Conservation (phyloP, 2,888 invertebrate species). For the Drosophila maculinotata region DNA sequence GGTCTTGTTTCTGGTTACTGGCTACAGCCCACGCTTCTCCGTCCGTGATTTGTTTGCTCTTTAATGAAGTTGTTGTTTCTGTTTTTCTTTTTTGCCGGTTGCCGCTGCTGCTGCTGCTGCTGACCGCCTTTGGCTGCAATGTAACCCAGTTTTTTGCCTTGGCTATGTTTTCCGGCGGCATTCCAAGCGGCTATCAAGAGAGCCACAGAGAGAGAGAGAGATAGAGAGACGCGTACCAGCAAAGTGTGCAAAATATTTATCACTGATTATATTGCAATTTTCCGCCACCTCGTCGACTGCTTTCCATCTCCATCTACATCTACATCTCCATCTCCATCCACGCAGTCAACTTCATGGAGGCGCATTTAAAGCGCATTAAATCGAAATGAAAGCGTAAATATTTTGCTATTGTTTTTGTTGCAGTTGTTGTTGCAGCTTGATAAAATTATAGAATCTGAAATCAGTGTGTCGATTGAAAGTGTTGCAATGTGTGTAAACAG, state of each 20-base stretch:
- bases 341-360: constrained; percentile 41
- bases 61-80: constrained; percentile 33
- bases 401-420: constrained; percentile 27
- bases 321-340: no score
- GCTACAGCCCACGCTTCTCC: constrained; percentile 39
- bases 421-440: constrained; percentile 9
- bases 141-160: constrained; percentile 52
- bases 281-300: constrained; percentile 16
- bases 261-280: constrained; percentile 72
- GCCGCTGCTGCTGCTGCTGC: constrained; percentile 12
- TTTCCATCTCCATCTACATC: no score
- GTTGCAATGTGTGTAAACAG: constrained; percentile 51
- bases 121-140: constrained; percentile 53
- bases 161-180: constrained; percentile 52
- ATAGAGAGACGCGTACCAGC: constrained; percentile 33
- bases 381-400: constrained; percentile 79
- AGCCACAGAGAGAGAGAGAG: constrained; percentile 3
- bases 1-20: constrained; percentile 12
- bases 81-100: constrained; percentile 19
- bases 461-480: constrained; percentile 51
- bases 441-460: constrained; percentile 56
- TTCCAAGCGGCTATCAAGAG: constrained; percentile 29
- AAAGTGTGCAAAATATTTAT: constrained; percentile 72
- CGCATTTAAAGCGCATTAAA: constrained; percentile 75
- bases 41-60: constrained; percentile 44